Base-by-base conservation (phyloP, 1,140 invertebrate genomes). In the Diprion similis region DNA sequence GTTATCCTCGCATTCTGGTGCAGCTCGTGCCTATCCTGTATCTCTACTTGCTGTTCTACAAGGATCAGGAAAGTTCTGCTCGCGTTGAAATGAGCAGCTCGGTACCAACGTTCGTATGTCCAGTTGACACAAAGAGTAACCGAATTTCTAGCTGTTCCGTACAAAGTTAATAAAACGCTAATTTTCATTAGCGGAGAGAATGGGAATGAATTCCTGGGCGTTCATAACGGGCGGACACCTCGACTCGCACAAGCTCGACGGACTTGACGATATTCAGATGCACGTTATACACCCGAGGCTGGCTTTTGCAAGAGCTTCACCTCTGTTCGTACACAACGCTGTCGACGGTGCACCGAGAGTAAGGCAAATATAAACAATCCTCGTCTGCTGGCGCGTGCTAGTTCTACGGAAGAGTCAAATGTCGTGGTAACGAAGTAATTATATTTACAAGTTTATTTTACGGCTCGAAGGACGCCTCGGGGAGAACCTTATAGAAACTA, bases 261-360 rank as follows among this genome's bases (percentile, higher is more conserved):
- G 24, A 37, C 24, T 8, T 8, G 51, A 17, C 11, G 51, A 9
- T 59, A 59, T 59, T 59, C 51, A 59, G 51, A 9, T 59, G 51
- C 51, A 59, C 2, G 24, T 37, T 59, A 59, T 17, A 15, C 11
- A 17, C 51, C 51, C 51, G 51, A 9, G 51, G 51, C 51, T 59
- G 51, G n/a, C 51, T 37, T 59, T 59, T 59, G 51, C 51, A 59
- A 13, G 51, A 59, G 51, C 51, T 59, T 59, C 51, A 59, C 51
- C 6, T 59, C 51, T 59, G 9, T 59, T 59, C 51, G 51, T 59
- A 59, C n/a, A 59, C 51, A 59, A 17, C 11, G 24, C 24, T 37
- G 24, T 6, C 24, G 24, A 3, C 24, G 24, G 2, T 37, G 51
- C 9, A 17, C 51, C 51, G 51, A 59, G 51, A 9, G 51, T 13